A percentile compares a stretch with the other conserved stretches of the same genome.
Evolutionary conservation across 2,888 invertebrate species (phyloP).

Genomic region (Agapostemon virescens): DNA sequence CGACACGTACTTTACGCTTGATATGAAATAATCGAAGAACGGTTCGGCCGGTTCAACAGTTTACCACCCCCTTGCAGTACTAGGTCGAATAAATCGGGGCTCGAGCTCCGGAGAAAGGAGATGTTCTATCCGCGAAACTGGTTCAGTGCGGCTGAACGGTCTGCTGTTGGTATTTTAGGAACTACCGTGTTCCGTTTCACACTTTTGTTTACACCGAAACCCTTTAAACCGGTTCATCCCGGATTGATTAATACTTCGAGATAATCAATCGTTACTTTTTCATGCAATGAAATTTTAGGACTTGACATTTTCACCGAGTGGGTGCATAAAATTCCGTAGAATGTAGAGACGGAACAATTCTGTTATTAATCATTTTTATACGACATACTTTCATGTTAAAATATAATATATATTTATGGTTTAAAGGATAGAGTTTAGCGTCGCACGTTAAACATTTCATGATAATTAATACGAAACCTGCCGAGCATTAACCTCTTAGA

Average conservation of each 20-base stretch:
- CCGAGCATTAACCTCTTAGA: too few relatives aligned
- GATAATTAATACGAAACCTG: too few relatives aligned
- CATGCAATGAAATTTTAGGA: background rate
- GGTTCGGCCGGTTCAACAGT: background rate
- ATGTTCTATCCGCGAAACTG: slow-evolving; percentile 10
- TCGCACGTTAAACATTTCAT: too few relatives aligned
- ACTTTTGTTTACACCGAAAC: background rate
- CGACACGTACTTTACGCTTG: slow-evolving; percentile 36
- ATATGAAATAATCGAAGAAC: slow-evolving; percentile 42
- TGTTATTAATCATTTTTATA: too few relatives aligned
- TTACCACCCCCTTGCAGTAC: background rate
- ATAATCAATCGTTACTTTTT: background rate
- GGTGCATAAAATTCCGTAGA: too few relatives aligned
- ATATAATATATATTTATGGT: too few relatives aligned
- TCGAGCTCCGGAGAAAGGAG: slow-evolving; percentile 13
- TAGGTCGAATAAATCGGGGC: slow-evolving; percentile 14
- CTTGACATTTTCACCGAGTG: background rate
- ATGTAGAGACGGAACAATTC: too few relatives aligned
- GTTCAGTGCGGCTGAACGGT: background rate
- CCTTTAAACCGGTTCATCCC: background rate
- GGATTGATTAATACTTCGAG: background rate
- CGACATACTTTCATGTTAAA: too few relatives aligned
- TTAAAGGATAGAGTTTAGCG: too few relatives aligned
- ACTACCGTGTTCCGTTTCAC: background rate
- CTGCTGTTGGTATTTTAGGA: slow-evolving; percentile 1